A percentile compares a stretch with the other conserved stretches of the same genome.
Evolutionary conservation across 37 sponge, comb jelly and placozoan species (phyloP).

Genomic region (Halichondria panicea): DNA sequence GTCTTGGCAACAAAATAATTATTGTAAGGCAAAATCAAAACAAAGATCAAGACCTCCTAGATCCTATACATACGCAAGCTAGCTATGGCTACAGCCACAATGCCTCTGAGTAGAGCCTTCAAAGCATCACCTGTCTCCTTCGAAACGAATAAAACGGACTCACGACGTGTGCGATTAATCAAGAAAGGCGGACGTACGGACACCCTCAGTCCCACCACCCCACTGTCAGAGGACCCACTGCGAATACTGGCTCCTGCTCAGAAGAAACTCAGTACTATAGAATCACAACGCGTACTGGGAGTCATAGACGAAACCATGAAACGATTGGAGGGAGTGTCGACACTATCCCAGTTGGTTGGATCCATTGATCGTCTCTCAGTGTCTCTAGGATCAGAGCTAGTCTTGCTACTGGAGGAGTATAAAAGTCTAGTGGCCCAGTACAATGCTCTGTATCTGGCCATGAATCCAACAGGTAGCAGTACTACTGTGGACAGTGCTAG

Average conservation of each 20-base stretch:
- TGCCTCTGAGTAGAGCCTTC: too few relatives aligned
- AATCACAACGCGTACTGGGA: conserved; percentile 88
- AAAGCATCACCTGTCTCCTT: too few relatives aligned
- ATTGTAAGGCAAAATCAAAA: too few relatives aligned
- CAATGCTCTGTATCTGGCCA: neutral
- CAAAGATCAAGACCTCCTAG: too few relatives aligned
- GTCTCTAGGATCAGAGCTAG: conserved; percentile 71
- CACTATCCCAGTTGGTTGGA: conserved; percentile 37
- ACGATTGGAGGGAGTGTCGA: conserved; percentile 47
- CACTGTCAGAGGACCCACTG: conserved; percentile 40
- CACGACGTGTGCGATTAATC: neutral
- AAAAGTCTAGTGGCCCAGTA: conserved; percentile 38
- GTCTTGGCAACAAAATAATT: too few relatives aligned
- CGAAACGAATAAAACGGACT: too few relatives aligned
- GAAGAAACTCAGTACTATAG: conserved; percentile 90
- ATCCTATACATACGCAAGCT: too few relatives aligned
- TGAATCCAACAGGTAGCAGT: neutral
- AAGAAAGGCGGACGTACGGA: neutral
- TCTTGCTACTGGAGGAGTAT: conserved; percentile 72
- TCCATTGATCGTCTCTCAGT: conserved; percentile 58
- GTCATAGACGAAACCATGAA: conserved; percentile 77
- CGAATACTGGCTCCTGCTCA: conserved; percentile 82
- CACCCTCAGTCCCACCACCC: neutral
- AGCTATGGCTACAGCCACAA: too few relatives aligned
- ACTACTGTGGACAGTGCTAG: neutral